phyloP scores from a whole-genome alignment of 2,888 invertebrate genomes.

The Hirtodrosophila trivittata region DNA sequence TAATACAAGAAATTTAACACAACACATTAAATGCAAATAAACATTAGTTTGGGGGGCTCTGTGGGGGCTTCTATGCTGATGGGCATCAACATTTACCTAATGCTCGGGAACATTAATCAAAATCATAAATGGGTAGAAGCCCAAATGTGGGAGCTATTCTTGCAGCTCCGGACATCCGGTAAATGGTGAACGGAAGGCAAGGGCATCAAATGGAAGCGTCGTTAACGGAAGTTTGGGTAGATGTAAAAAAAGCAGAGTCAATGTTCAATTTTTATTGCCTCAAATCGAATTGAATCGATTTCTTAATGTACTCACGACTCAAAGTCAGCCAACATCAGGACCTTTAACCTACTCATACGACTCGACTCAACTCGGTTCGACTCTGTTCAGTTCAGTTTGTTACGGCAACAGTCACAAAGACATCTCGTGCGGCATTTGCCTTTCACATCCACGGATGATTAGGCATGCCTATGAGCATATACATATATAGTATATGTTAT shows the following conservation, averaged over 20 bases:
- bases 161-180: not conserved
- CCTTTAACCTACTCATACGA: constrained; percentile 14
- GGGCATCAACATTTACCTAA: constrained; percentile 66
- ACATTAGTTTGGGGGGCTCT: constrained; percentile 58
- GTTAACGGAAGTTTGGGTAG: constrained; percentile 36
- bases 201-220: constrained; percentile 36
- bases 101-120: constrained; percentile 71
- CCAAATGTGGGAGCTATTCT: not conserved
- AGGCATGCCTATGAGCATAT: constrained; percentile 48
- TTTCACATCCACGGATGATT: constrained; percentile 68
- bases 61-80: constrained; percentile 57
- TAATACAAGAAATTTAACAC: constrained; percentile 61
- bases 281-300: constrained; percentile 70
- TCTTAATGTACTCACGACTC: constrained; percentile 61
- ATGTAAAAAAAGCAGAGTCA: constrained; percentile 45
- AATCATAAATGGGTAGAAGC: constrained; percentile 64
- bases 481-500: constrained; percentile 10
- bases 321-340: constrained; percentile 26
- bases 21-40: constrained; percentile 77
- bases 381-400: constrained; percentile 1
- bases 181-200: constrained; percentile 30
- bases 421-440: constrained; percentile 66
- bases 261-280: constrained; percentile 74
- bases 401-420: constrained; percentile 32
- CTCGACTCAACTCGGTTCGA: no score